phyloP scores from a whole-genome alignment of 37 sponge, comb jelly and placozoan species.

The Haliclona indistincta region DNA sequence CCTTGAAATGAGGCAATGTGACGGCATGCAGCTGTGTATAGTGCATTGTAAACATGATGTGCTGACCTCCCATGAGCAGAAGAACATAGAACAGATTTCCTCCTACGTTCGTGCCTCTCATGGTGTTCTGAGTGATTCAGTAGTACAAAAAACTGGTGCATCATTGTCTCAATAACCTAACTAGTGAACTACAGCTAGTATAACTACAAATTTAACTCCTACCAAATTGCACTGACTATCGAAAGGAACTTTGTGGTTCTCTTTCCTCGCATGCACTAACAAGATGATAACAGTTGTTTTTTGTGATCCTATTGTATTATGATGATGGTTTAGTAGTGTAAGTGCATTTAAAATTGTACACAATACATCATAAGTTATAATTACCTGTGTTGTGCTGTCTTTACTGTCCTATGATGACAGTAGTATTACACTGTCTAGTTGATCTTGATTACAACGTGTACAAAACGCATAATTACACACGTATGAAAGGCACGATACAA shows the following conservation, averaged over 20 bases:
- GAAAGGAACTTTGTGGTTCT: constrained; percentile 52
- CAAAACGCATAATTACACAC: neutral
- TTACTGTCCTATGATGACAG: constrained; percentile 22
- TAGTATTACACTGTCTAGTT: constrained; percentile 24
- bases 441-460: constrained; percentile 65
- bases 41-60: too few relatives aligned
- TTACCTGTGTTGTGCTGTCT: constrained; percentile 25
- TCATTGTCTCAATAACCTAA: too few relatives aligned
- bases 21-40: too few relatives aligned
- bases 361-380: neutral
- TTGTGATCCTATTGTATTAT: neutral
- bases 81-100: constrained; percentile 42
- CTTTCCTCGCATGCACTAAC: constrained; percentile 48
- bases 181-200: neutral
- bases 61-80: constrained; percentile 32
- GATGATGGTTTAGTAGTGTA: too few relatives aligned
- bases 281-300: neutral
- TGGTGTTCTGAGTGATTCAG: constrained; percentile 59
- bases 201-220: too few relatives aligned
- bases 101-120: constrained; percentile 61
- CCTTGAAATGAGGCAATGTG: too few relatives aligned
- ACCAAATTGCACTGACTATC: constrained; percentile 75
- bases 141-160: constrained; percentile 49
- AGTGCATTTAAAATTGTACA: neutral
- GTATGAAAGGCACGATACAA: too few relatives aligned